Base-by-base conservation (phyloP, 2,888 invertebrate genomes). In the Anticlea derivata region DNA sequence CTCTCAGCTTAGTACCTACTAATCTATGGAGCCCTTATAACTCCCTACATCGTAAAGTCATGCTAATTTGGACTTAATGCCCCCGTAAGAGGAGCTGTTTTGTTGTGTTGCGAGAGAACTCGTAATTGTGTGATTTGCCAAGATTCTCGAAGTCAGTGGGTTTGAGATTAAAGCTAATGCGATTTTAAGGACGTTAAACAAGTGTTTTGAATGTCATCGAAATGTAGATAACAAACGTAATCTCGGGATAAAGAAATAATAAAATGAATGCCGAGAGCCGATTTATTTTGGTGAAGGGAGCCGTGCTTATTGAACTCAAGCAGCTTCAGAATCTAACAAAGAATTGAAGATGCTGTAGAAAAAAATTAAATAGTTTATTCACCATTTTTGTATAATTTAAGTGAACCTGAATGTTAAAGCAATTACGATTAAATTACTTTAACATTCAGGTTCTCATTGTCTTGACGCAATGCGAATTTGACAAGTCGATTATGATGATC, bases 121-220 rank as follows among this genome's bases (percentile, higher is more conserved):
- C 55, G 60, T 67, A 66, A 70, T 70, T 68, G 61, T 56, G 49
- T 60, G 65, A 70, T 69, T 69, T 61, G 57, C 63, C 61, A 67
- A 66, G 66, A 66, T 63, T 66, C 61, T 61, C 55, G 60, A 55
- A 48, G 47, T 48, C 50, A 48, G 40, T 51, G 48, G 41, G 41
- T 55, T 39, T 30, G 44, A 53, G 48, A 53, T 53, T 45, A 48
- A 20, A 34, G 48, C 44, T 53, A 53, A 53, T 48, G 44, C 48
- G 53, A 48, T 44, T 53, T 45, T 53, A 53, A 48, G 48, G 53
- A 53, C 53, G 34, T 39, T 53, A 48, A 53, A 49, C 53, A 54
- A 54, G 54, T 46, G 49, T 45, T 54, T 49, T 35, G 48, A 44
- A 47, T 53, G 30, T 48, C 35, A 30, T 35, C 39, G 11, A 44